Evolutionary conservation across 2,888 invertebrate genomes (phyloP), one percentile per base, ranked within the genome.

Genomic region (Boloria euphrosyne): DNA sequence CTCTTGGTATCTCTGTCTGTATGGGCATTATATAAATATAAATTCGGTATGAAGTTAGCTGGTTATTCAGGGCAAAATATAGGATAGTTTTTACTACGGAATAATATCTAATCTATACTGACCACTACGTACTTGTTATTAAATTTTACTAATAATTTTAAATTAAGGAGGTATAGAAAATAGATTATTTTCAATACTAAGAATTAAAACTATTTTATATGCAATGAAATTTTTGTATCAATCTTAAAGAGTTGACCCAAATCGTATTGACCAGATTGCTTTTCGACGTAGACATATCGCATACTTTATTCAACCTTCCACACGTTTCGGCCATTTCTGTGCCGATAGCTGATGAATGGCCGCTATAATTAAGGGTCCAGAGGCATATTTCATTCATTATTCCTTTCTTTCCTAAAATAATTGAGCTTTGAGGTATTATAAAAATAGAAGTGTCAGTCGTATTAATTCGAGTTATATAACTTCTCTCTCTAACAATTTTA

Each of bases 271-370:
- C 60, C 61, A 62, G 64, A 69, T 70, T 67, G 69, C 67, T 62
- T 65, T 57, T 49, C 55, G 65, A 65, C 67, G 31, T 60, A 67
- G 70, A 70, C 58, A 62, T 70, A 70, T 70, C 52, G 65, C 43
- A 65, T 65, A 70, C 68, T 62, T 57, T 65, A 70, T 65, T 58
- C 62, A 55, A 65, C 65, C 62, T 65, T 59, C 65, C 68, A 69
- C 69, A 67, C 68, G 67, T 70, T 67, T 71, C 71, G 58, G 50
- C 67, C 66, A 62, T 70, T 70, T 70, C 70, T 64, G 66, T 50
- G 52, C 61, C 67, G 66, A 70, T 70, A 46, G 59, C 65, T 70
- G 70, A 71, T 62, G 66, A 66, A 71, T 71, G 67, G 59, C 31
- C 51, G 51, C 70, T 64, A 71, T 71, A 66, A 70, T 70, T 71